phyloP scores from a whole-genome alignment of 2,888 invertebrate species.

The Harpalus rufipes region DNA sequence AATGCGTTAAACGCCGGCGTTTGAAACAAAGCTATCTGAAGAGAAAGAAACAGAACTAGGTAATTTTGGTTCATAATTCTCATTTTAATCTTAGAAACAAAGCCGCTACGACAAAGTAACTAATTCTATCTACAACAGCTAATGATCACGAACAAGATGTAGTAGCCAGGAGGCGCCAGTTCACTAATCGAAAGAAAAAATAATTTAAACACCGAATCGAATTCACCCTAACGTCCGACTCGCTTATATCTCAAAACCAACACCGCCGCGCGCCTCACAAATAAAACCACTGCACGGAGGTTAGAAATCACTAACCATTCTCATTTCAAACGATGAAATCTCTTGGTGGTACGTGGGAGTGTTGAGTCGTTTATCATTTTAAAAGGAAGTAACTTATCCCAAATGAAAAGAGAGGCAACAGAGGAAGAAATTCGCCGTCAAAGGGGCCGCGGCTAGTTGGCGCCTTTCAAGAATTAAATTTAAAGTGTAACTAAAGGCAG shows the following conservation, averaged over 20 bases:
- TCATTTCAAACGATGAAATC: constrained; percentile 27
- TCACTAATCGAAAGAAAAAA: constrained; percentile 66
- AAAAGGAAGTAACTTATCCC: constrained; percentile 67
- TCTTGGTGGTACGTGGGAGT: constrained; percentile 62
- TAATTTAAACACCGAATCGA: constrained; percentile 67
- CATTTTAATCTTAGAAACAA: constrained; percentile 53
- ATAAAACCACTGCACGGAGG: constrained; percentile 1
- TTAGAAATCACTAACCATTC: background rate
- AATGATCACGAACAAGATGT: constrained; percentile 62
- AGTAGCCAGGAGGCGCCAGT: constrained; percentile 65
- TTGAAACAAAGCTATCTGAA: background rate
- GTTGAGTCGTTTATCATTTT: constrained; percentile 66
- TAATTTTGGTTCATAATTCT: constrained; percentile 16
- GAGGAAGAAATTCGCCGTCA: constrained; percentile 67
- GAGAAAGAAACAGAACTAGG: constrained; percentile 1
- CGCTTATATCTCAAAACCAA: constrained; percentile 64
- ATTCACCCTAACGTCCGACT: constrained; percentile 59
- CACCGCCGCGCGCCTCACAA: constrained; percentile 55
- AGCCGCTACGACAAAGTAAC: constrained; percentile 56
- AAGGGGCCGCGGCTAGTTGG: constrained; percentile 70
- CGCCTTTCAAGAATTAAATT: constrained; percentile 71
- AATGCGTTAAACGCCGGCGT: background rate
- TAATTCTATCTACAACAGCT: constrained; percentile 50
- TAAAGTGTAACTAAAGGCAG: constrained; percentile 69
- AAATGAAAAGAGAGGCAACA: constrained; percentile 43